A percentile compares a stretch with the other conserved stretches of the same genome.
Evolutionary conservation across 2,113 vertebrate genomes (phyloP).

Genomic region (Camelus dromedarius): DNA sequence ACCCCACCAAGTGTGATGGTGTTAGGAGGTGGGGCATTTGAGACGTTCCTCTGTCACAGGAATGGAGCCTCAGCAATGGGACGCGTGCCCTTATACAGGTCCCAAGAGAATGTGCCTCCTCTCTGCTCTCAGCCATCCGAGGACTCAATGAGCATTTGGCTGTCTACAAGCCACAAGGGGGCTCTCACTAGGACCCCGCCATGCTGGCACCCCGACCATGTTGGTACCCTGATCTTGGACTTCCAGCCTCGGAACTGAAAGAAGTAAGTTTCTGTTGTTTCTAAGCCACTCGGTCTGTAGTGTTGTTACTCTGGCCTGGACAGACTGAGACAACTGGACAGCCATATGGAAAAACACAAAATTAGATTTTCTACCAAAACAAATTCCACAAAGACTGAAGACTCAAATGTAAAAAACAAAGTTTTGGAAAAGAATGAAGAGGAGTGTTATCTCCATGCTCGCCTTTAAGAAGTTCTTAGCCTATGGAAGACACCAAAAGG

Average conservation of each 20-base stretch:
- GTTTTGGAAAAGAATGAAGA: background rate
- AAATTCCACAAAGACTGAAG: background rate
- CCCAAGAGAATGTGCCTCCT: background rate
- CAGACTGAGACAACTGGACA: background rate
- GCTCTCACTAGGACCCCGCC: background rate
- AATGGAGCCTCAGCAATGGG: background rate
- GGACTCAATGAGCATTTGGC: background rate
- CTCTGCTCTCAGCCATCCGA: background rate
- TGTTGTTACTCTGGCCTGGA: too few species aligned
- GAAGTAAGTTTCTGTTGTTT: background rate
- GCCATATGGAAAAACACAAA: background rate
- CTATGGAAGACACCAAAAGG: background rate
- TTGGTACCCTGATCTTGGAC: background rate
- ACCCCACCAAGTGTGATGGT: too few species aligned
- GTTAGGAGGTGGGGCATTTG: background rate
- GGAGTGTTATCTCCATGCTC: fast-evolving
- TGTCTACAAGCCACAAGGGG: too few species aligned
- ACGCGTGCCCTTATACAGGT: too few species aligned
- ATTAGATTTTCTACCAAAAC: background rate
- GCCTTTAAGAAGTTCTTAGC: background rate
- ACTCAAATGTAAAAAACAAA: background rate
- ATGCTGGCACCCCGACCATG: background rate
- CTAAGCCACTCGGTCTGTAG: background rate
- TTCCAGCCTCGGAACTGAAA: background rate
- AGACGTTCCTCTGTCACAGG: background rate